Evolutionary conservation across 2,797 vertebrate genomes (phyloP).

Genomic region (Lindbergichthys nudifrons): DNA sequence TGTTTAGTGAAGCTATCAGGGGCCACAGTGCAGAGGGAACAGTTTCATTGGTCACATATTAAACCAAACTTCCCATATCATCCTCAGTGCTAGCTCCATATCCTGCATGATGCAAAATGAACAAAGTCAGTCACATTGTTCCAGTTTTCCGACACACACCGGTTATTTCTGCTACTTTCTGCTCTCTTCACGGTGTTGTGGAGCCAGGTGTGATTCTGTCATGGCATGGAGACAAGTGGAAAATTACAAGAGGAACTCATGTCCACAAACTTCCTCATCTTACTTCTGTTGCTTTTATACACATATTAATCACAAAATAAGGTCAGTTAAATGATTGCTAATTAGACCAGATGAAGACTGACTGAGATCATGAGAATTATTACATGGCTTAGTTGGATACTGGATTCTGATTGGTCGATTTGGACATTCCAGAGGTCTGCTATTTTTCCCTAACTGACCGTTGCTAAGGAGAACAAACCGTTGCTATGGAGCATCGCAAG

Average conservation of each 20-base stretch:
- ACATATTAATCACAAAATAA: too few relatives aligned
- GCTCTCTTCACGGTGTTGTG: not conserved
- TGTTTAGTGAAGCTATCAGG: not conserved
- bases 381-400: too few relatives aligned
- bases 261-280: not conserved
- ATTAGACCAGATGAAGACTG: too few relatives aligned
- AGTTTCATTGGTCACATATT: slow-evolving; percentile 4
- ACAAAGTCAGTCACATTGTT: not conserved
- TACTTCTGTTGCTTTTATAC: too few relatives aligned
- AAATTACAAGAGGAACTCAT: not conserved
- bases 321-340: too few relatives aligned
- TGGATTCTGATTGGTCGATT: too few relatives aligned
- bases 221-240: not conserved
- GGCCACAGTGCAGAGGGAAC: not conserved
- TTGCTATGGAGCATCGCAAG: too few relatives aligned
- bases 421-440: too few relatives aligned
- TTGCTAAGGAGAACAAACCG: too few relatives aligned
- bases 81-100: not conserved
- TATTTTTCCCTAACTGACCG: too few relatives aligned
- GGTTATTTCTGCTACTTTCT: not conserved
- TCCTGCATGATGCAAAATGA: slow-evolving; percentile 4
- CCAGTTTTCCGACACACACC: not conserved
- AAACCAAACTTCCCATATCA: slow-evolving; percentile 1
- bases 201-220: not conserved
- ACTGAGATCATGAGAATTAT: too few relatives aligned